A percentile compares a stretch with the other conserved stretches of the same genome.
These are phyloP conservation scores for Achroia grisella DNA, from an alignment of 1,140 invertebrate species.

Conservation along the genomic window DNA sequence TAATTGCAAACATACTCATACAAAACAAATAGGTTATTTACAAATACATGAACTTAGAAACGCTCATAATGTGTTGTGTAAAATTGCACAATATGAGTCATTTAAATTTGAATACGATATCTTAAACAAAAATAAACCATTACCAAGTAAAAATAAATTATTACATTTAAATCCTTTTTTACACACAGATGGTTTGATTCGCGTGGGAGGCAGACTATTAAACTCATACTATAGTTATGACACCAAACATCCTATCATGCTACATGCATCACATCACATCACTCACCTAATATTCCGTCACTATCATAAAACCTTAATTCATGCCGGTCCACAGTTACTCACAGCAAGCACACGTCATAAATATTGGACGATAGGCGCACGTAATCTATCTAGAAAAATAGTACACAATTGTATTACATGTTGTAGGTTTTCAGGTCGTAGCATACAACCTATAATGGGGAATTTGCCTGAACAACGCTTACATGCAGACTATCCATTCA, in stretches of 20 bases:
- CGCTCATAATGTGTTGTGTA: constrained; percentile 3
- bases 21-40: neutral
- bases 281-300: constrained; percentile 14
- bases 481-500: neutral
- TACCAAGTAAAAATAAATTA: constrained; percentile 2
- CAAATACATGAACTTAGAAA: constrained; percentile 2
- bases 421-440: neutral
- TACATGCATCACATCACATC: constrained; percentile 15
- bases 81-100: neutral
- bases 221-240: constrained; percentile 15
- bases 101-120: constrained; percentile 9
- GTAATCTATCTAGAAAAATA: neutral
- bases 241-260: constrained; percentile 13
- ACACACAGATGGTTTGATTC: constrained; percentile 7
- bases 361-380: neutral
- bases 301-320: constrained; percentile 14
- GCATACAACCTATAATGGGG: neutral
- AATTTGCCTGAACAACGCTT: neutral
- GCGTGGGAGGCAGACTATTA: constrained; percentile 17
- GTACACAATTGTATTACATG: neutral
- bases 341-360: no score
- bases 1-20: neutral
- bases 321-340: constrained; percentile 17
- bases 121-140: neutral
- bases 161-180: constrained; percentile 8